Conservation (phyloP, 2,113 vertebrate species). For the Perca schrenkii region DNA sequence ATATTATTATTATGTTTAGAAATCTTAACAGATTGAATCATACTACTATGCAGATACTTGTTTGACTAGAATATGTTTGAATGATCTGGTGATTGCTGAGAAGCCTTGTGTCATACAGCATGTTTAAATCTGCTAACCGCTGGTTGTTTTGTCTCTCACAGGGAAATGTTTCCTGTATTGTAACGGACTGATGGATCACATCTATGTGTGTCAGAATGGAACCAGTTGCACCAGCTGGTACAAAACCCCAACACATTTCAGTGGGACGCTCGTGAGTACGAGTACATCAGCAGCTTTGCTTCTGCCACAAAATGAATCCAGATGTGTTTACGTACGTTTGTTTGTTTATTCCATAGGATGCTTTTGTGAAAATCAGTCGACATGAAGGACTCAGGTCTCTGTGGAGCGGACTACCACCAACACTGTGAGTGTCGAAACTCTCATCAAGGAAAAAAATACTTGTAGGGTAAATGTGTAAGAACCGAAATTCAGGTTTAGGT, state of each 20-base stretch:
- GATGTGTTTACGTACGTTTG: not conserved
- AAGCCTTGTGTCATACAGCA: not conserved
- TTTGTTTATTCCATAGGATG: constrained; percentile 85
- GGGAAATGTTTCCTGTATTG: constrained; percentile 97
- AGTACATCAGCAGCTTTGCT: not conserved
- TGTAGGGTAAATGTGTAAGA: not conserved
- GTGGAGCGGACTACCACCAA: constrained; percentile 97
- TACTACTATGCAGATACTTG: not conserved
- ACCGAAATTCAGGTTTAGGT: not conserved
- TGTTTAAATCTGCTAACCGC: not conserved
- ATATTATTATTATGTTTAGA: not conserved
- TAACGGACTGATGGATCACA: constrained; percentile 93
- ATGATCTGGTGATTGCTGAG: not conserved
- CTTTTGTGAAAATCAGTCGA: constrained; percentile 96
- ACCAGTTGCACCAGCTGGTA: constrained; percentile 90
- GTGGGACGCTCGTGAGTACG: constrained; percentile 89
- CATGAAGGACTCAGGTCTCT: constrained; percentile 91
- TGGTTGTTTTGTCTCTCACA: constrained; percentile 61
- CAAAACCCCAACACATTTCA: constrained; percentile 90
- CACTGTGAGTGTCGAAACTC: constrained; percentile 89
- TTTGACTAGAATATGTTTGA: not conserved
- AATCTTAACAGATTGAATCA: not conserved
- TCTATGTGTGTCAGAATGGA: constrained; percentile 92
- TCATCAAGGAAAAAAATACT: not conserved
- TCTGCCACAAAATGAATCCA: accelerated